A percentile compares a stretch with the other conserved stretches of the same genome.
These are phyloP conservation scores for Pomacea maculata DNA, from an alignment of 1,140 invertebrate species.

Conservation along the genomic window DNA sequence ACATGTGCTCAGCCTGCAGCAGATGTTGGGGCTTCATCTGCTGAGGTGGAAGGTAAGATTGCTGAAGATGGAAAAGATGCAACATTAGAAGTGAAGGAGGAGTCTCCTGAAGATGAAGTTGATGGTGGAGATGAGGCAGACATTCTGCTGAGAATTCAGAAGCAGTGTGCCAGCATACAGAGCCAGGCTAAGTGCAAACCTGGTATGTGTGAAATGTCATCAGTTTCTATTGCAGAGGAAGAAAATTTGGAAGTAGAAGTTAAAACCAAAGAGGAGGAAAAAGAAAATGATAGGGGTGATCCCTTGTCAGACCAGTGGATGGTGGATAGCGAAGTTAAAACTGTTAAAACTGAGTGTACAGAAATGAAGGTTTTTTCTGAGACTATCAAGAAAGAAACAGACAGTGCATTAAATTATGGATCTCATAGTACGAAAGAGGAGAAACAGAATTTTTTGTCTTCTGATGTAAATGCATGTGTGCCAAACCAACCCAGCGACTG, in stretches of 20 bases:
- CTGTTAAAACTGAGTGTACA: conserved; percentile 4
- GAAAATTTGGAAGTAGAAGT: conserved; percentile 16
- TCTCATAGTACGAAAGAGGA: too few relatives aligned
- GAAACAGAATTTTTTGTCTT: too few relatives aligned
- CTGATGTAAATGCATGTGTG: too few relatives aligned
- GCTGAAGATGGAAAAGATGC: conserved; percentile 12
- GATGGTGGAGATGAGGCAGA: conserved; percentile 61
- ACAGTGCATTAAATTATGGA: too few relatives aligned
- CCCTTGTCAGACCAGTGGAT: conserved; percentile 3
- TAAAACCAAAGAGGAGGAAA: conserved; percentile 16
- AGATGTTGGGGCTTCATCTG: not conserved
- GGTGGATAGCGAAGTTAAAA: conserved; percentile 5
- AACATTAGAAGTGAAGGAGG: conserved; percentile 10
- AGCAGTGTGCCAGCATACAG: conserved; percentile 68
- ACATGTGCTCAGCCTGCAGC: not conserved
- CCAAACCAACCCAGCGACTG: too few relatives aligned
- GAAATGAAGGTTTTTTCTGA: not conserved
- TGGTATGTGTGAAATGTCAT: conserved; percentile 19
- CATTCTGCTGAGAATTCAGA: conserved; percentile 69
- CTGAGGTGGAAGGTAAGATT: conserved; percentile 17
- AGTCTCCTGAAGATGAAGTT: conserved; percentile 20
- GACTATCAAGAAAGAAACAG: too few relatives aligned
- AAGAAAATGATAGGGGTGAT: conserved; percentile 25
- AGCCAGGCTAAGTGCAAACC: conserved; percentile 31
- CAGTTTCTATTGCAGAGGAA: conserved; percentile 7